A percentile compares a stretch with the other conserved stretches of the same genome.
These are phyloP conservation scores for Drosophila varians DNA, from an alignment of 1,140 invertebrate genomes.

Conservation along the genomic window DNA sequence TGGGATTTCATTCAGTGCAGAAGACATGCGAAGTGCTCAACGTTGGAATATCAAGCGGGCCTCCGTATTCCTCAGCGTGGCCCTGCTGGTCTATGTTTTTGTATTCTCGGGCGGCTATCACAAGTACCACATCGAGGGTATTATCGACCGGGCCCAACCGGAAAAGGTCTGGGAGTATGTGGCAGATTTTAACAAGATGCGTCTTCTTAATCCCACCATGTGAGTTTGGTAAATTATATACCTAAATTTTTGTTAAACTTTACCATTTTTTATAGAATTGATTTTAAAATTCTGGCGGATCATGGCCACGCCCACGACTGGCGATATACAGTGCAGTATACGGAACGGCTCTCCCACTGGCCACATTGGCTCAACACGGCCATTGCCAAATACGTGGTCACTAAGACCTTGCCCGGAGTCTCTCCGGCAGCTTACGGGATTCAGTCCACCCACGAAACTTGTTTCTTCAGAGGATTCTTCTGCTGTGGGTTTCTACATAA, in stretches of 20 bases:
- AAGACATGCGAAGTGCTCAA: constrained; percentile 52
- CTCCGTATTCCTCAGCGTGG: constrained; percentile 38
- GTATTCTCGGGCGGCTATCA: constrained; percentile 74
- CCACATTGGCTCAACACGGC: constrained; percentile 86
- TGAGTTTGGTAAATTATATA: constrained; percentile 82
- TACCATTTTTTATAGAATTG: constrained; percentile 83
- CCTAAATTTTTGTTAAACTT: not conserved
- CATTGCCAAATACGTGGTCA: constrained; percentile 86
- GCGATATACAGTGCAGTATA: constrained; percentile 88
- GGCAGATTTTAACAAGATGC: constrained; percentile 90
- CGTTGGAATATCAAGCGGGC: constrained; percentile 71
- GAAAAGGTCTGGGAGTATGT: constrained; percentile 89
- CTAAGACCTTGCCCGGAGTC: constrained; percentile 78
- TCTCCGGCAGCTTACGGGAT: constrained; percentile 84
- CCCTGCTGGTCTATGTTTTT: constrained; percentile 59
- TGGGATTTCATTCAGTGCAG: constrained; percentile 14
- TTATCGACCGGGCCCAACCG: constrained; percentile 85
- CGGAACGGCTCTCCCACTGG: constrained; percentile 87
- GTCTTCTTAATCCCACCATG: constrained; percentile 89
- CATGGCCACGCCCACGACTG: constrained; percentile 88
- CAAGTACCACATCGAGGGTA: constrained; percentile 80
- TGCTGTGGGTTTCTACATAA: constrained; percentile 86
- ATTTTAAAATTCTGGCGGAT: constrained; percentile 87
- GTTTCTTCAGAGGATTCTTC: constrained; percentile 85
- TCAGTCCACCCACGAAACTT: constrained; percentile 87